phyloP scores from a whole-genome alignment of 2,797 vertebrate genomes.

The Threskiornis aethiopicus region DNA sequence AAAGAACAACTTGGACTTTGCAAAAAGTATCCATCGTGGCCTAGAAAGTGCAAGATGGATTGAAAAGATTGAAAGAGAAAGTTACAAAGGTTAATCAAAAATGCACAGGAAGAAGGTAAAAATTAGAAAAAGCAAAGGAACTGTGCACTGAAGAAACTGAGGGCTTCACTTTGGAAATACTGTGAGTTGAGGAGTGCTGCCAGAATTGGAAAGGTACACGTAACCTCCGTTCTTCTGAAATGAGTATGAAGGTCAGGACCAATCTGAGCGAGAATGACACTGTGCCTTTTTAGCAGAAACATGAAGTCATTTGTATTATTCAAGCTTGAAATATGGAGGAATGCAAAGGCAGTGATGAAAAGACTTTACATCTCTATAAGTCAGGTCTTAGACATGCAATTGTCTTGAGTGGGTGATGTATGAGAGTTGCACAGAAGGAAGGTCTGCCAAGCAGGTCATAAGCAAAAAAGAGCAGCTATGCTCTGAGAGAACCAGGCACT shows the following conservation, averaged over 20 bases:
- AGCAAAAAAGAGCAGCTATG: not conserved
- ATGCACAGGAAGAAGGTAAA: not conserved
- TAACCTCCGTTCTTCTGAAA: not conserved
- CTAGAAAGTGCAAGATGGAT: not conserved
- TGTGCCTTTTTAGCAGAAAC: not conserved
- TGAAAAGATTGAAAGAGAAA: not conserved
- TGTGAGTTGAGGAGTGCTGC: not conserved
- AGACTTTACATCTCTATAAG: not conserved
- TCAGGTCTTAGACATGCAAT: not conserved
- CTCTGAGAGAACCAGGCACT: not conserved
- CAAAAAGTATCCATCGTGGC: fast-evolving
- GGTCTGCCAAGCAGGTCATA: no score
- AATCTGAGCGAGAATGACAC: not conserved
- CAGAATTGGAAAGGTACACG: not conserved
- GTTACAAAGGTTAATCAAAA: not conserved
- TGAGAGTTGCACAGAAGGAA: not conserved
- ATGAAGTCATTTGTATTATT: not conserved
- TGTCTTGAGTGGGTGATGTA: not conserved
- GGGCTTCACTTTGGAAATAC: not conserved
- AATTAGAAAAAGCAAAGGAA: not conserved
- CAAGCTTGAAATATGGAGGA: not conserved
- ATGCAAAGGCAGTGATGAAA: not conserved
- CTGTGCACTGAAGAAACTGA: not conserved
- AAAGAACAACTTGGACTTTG: not conserved
- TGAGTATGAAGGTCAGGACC: fast-evolving